phyloP scores from a whole-genome alignment of 1,140 invertebrate genomes.

The Drosophila miranda region DNA sequence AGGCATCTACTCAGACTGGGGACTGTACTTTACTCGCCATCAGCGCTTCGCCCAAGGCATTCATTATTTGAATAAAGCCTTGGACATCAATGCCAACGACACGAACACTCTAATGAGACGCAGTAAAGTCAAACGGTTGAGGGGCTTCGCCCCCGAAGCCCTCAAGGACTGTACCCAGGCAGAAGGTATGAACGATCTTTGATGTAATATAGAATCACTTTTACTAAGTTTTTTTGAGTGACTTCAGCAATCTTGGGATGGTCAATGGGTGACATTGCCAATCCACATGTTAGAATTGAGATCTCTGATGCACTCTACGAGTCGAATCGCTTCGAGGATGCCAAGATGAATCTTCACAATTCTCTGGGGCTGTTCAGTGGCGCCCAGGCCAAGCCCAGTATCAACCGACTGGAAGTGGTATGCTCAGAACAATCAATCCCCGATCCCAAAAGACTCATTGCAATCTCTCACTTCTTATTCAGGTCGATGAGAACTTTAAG shows the following conservation, averaged over 20 bases:
- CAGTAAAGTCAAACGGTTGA: slow-evolving; percentile 36
- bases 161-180: slow-evolving; percentile 49
- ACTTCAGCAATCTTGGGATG: slow-evolving; percentile 16
- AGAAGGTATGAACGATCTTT: slow-evolving; percentile 26
- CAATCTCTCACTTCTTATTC: neutral
- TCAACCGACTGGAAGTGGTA: slow-evolving; percentile 54
- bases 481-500: slow-evolving; percentile 54
- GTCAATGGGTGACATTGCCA: neutral
- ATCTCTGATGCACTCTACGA: slow-evolving; percentile 61
- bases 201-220: too few relatives aligned
- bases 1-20: slow-evolving; percentile 62
- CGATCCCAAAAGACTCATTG: neutral
- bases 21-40: slow-evolving; percentile 23
- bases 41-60: slow-evolving; percentile 20
- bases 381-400: slow-evolving; percentile 25
- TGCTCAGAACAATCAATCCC: neutral
- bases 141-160: slow-evolving; percentile 44
- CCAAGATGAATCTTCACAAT: slow-evolving; percentile 46
- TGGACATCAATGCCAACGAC: slow-evolving; percentile 31
- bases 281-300: slow-evolving; percentile 34
- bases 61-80: slow-evolving; percentile 43
- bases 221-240: neutral
- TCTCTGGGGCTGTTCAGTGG: slow-evolving; percentile 20
- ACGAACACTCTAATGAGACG: slow-evolving; percentile 36
- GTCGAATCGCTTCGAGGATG: slow-evolving; percentile 62